Evolutionary conservation across 2,888 invertebrate species (phyloP).

Genomic region (Polydrusus cervinus): DNA sequence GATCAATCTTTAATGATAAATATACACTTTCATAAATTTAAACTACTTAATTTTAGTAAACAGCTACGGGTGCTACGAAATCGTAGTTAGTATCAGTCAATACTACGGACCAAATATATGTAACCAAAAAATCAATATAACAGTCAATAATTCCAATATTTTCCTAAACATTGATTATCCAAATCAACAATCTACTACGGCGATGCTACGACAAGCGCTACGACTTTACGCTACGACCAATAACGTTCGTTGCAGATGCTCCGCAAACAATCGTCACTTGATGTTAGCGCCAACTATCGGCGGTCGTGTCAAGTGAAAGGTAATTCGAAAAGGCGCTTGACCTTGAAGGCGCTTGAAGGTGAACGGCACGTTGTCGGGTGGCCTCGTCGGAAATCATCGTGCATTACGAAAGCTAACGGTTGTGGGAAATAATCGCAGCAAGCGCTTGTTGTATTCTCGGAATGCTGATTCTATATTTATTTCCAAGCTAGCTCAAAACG

Average conservation of each 20-base stretch:
- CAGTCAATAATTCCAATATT: too few relatives aligned
- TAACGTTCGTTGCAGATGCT: constrained; percentile 4
- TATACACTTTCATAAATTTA: background rate
- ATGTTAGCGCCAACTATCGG: constrained; percentile 6
- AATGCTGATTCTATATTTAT: constrained; percentile 56
- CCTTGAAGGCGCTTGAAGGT: constrained; percentile 14
- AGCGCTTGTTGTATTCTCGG: constrained; percentile 8
- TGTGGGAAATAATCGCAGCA: constrained; percentile 24
- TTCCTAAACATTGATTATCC: background rate
- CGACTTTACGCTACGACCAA: constrained; percentile 5
- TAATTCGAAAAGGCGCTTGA: constrained; percentile 11
- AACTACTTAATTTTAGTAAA: background rate
- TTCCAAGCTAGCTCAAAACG: constrained; percentile 42
- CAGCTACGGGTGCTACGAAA: constrained; percentile 9
- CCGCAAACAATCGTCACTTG: background rate
- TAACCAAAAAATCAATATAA: background rate
- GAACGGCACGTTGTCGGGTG: constrained; percentile 6
- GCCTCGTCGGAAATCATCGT: constrained; percentile 7
- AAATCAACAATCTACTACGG: background rate
- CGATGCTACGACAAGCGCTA: background rate
- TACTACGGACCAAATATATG: background rate
- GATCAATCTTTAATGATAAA: too few relatives aligned
- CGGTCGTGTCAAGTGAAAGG: background rate
- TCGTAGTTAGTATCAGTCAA: background rate
- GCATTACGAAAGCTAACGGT: background rate